Conservation (phyloP, 2,113 vertebrate genomes). For the Tychaedon coryphoeus region DNA sequence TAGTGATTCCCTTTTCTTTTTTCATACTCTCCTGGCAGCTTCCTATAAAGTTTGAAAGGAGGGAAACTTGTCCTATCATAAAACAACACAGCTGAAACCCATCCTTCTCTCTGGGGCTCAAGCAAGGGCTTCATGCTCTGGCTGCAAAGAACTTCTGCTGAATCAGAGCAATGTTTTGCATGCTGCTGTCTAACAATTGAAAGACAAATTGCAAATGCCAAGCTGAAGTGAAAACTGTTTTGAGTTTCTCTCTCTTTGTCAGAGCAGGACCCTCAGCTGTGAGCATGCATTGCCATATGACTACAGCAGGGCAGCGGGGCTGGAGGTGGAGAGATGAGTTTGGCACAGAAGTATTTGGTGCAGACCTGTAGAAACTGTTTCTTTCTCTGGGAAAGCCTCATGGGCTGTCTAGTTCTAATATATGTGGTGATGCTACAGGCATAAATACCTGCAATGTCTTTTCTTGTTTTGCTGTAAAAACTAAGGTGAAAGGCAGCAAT, state of each 20-base stretch:
- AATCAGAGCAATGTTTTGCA: background rate
- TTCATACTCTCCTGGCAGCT: background rate
- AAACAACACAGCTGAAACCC: background rate
- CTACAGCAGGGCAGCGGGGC: rapidly evolving
- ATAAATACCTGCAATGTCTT: background rate
- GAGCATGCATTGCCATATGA: rapidly evolving
- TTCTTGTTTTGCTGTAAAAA: background rate
- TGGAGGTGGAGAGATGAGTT: background rate
- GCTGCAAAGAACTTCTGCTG: background rate
- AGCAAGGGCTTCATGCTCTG: background rate
- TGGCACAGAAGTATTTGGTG: background rate
- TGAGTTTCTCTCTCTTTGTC: background rate
- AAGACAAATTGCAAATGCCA: background rate
- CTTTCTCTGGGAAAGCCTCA: background rate
- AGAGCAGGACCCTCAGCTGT: background rate
- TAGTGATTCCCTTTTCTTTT: background rate
- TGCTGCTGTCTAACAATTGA: background rate
- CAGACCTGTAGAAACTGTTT: background rate
- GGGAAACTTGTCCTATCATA: background rate
- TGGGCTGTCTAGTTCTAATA: background rate
- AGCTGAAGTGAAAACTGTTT: background rate
- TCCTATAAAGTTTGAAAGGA: background rate
- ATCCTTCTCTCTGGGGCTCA: background rate
- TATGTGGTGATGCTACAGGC: background rate
- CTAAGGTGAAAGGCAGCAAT: background rate